phyloP scores from a whole-genome alignment of 92 coral and sea anemone species.

The Parazoanthus swiftii region DNA sequence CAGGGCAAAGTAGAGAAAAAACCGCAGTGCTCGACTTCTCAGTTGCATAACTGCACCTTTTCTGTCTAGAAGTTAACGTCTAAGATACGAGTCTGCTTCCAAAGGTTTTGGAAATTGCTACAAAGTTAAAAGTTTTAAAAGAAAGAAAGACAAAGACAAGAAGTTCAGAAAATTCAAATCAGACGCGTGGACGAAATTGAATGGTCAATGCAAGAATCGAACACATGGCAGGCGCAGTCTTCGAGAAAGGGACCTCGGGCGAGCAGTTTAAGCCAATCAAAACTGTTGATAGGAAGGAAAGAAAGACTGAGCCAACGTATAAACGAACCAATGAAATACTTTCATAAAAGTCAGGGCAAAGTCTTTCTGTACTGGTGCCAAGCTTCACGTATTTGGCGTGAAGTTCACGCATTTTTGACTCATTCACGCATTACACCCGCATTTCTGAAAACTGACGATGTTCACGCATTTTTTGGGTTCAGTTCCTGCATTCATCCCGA shows the following conservation, averaged over 20 bases:
- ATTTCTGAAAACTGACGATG: too few species aligned
- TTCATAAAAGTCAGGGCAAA: neutral
- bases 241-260: conserved; percentile 11
- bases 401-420: too few species aligned
- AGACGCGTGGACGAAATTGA: conserved; percentile 94
- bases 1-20: conserved; percentile 42
- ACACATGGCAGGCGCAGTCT: conserved; percentile 65
- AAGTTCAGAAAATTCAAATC: conserved; percentile 60
- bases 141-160: conserved; percentile 34
- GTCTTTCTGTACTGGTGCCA: too few species aligned
- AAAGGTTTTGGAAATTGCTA: neutral
- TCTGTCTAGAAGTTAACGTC: neutral
- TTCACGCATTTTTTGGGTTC: too few species aligned
- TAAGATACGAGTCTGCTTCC: neutral
- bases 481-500: too few species aligned
- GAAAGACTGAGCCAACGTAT: neutral
- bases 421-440: too few species aligned
- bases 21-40: conserved; percentile 39
- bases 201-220: conserved; percentile 68
- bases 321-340: conserved; percentile 38
- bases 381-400: too few species aligned
- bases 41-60: conserved; percentile 13
- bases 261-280: conserved; percentile 53
- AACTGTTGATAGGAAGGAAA: neutral
- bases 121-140: conserved; percentile 38